Evolutionary conservation across 2,113 vertebrate genomes (phyloP), one percentile per base, ranked within the genome.

Genomic region (Poecilia latipinna): DNA sequence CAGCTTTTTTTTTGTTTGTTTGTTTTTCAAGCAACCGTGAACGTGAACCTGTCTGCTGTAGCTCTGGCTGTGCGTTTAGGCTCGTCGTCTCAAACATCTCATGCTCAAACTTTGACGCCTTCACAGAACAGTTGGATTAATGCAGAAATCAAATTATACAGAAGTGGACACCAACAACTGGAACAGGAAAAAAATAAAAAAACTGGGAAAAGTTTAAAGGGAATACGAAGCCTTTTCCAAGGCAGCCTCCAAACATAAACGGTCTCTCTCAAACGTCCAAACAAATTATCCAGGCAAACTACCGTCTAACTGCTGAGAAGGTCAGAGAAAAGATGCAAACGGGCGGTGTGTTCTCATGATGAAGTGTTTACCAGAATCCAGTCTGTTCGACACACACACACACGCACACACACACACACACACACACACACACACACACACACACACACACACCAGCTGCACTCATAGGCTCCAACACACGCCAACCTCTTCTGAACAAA

Each of bases 351-450:
- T 12, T 35, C 6, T 31, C 54, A 32, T 24, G 61, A 68, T 60
- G 26, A 72, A 44, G 24, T 81, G 69, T 89, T 80, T 84, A 64
- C 60, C 26, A 70, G 4, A 51, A 15, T 57, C 31, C 31, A 44
- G 22, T 7, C 69, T 32, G 73, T 67, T 62, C 4, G 15, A 48
- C 13, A 48, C 44, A 48, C 44, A 48, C 44, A 63, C 65, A 39
- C 12, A 51, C 35, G 1, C 28, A 28, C 28, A 1, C 28, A 70
- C 37, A 44, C 65, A 39, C 12, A 51, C 29, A 67, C 48, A 32
- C 31, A 3, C 33, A 1, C 42, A 44, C 42, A 44, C 42, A 35
- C 33, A 35, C 33, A 15, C 3, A 0, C 39, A 44, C 13, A 15
- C 42, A 60, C 26, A 62, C 31, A 63, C 65, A 42, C 13, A 42